Base-by-base conservation (phyloP, 2,797 vertebrate genomes). In the Sebastes cheni region DNA sequence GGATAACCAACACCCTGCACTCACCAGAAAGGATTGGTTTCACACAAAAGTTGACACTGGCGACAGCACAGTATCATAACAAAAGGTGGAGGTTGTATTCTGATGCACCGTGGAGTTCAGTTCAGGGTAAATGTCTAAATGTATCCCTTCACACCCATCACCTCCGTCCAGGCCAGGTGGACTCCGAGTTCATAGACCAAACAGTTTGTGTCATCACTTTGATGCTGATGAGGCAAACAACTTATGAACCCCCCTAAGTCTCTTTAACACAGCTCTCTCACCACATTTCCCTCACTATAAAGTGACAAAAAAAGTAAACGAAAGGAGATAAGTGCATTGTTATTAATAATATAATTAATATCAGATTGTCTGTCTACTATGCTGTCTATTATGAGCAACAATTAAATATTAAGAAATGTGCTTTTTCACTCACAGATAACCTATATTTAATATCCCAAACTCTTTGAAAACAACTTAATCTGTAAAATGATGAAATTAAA, bases 141-240 rank as follows among this genome's bases (percentile, higher is more conserved):
- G 23, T 67, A 77, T 82, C 81, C 75, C 46, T 73, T 75, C 59
- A 75, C 80, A 86, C 70, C 67, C 56, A 55, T 84, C 82, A 72
- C 75, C 87, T 81, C 81, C 64, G 39, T 67, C 68, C 60, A 68
- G 80, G 23, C 30, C 81, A 85, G 88, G 82, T 84, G 83, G 80
- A 88, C 80, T 34, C 68, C 60, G 50, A 70, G 85, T 85, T 88
- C 83, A 91, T 32, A 67, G 78, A 82, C 54, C 80, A 89, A 81
- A 82, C 78, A 85, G 85, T 90, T 76, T 64, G 84, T 87, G 88
- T 90, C 92, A 90, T 80, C 74, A 77, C 89, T 93, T 91, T 93
- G 88, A 94, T 92, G 86, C 73, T 75, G 69, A 27, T 73, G 67
- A 59, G 55, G 34, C 13, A 76, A 83, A 84, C 84, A 86, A 75